Evolutionary conservation across 2,888 invertebrate genomes (phyloP).

Genomic region (Cephonodes hylas): DNA sequence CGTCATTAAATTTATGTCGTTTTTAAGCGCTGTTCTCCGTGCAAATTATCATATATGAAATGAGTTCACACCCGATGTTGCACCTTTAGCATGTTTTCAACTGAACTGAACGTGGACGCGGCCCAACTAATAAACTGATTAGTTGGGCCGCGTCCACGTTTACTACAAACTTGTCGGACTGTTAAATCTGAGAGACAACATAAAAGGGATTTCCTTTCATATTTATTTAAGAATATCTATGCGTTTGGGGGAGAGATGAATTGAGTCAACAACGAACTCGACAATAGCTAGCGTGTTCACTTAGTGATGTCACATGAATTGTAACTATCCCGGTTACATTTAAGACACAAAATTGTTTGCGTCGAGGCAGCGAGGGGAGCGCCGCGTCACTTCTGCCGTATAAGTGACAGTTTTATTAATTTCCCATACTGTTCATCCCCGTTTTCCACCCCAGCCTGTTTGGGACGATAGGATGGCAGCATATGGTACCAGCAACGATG

Average conservation of each 20-base stretch:
- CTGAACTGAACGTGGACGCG: not conserved
- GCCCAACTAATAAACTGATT: conserved; percentile 10
- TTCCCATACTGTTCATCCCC: conserved; percentile 79
- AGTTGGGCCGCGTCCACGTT: too few relatives aligned
- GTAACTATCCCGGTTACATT: conserved; percentile 35
- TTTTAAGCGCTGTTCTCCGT: conserved; percentile 35
- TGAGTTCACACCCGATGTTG: conserved; percentile 12
- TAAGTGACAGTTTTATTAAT: conserved; percentile 90
- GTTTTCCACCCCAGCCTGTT: conserved; percentile 69
- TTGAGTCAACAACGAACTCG: conserved; percentile 73
- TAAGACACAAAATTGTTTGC: conserved; percentile 53
- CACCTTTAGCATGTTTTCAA: not conserved
- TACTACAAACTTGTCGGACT: conserved; percentile 2
- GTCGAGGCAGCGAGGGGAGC: conserved; percentile 54
- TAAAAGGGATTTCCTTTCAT: conserved; percentile 36
- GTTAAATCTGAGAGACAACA: conserved; percentile 10
- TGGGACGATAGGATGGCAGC: conserved; percentile 68
- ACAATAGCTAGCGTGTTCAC: conserved; percentile 62
- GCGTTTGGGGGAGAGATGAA: conserved; percentile 60
- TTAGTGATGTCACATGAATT: conserved; percentile 36
- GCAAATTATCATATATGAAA: conserved; percentile 17
- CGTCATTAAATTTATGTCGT: conserved; percentile 62
- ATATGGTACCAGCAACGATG: conserved; percentile 60
- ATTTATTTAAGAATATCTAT: conserved; percentile 64
- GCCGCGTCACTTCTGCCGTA: conserved; percentile 75